Base-by-base conservation (phyloP, 2,113 vertebrate species). In the Cynocephalus volans region DNA sequence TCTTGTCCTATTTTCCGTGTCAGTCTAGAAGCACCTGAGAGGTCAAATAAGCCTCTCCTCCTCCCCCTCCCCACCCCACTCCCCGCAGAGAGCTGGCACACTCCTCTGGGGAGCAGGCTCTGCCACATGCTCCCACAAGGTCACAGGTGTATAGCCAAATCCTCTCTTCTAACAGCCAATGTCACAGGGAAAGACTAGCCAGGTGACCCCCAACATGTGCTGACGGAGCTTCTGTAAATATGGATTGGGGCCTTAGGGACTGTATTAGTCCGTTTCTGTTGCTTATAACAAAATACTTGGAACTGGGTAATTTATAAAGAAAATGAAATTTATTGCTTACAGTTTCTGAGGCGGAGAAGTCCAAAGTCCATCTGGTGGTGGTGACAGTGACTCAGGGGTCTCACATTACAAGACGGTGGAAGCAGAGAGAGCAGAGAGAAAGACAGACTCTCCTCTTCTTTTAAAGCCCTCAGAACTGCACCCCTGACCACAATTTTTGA, bases 151-250 rank as follows among this genome's bases (percentile, higher is more conserved):
- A 56, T 52, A 93, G 19, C 67, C 41, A 94, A 86, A 48, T 60
- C 17, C 17, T 33, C 48, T 84, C 33, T 36, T 82, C 31, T 73
- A 92, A 89, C 26, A n/a, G n/a, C 23, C 62, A 33, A 7, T 26
- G 14, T 69, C 50, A 75, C 41, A 92, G 77, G 50, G 15, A 80
- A 90, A 88, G 56, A 62, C 33, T 24, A 79, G 64, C 21, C 31
- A 86, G 45, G 19, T 89, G 28, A 56, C 6, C 56, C n/a, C 50
- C 54, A 75, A 50, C 5, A 64, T 65, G 5, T 88, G 45, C 28
- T 94, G 41, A 89, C 54, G 76, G 41, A 85, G 60, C 82, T 88
- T 87, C 76, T 82, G 4, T 65, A 95, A 92, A 12, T 41, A 77
- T 62, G 50, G 10, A 19, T 72, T 85, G 41, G 18, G 31, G 26